Conservation (phyloP, 2,797 vertebrate genomes). For the Loris lydekkerianus region DNA sequence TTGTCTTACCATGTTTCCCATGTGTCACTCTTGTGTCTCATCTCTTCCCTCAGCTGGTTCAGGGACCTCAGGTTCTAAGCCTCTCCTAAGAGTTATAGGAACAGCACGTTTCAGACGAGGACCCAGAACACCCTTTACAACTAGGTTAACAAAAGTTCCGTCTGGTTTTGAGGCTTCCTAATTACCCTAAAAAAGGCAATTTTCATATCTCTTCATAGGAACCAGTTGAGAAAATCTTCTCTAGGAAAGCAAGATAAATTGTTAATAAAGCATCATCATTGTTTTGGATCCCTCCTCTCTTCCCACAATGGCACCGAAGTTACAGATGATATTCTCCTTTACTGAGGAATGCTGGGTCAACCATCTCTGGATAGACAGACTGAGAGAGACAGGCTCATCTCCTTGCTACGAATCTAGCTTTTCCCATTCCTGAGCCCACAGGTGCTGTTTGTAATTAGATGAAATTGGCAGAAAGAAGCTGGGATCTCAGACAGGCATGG, state of each 20-base stretch:
- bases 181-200: slow-evolving; percentile 19
- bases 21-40: neutral
- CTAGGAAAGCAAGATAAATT: slow-evolving; percentile 2
- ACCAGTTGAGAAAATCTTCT: neutral
- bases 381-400: neutral
- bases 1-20: neutral
- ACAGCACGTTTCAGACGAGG: neutral
- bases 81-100: neutral
- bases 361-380: neutral
- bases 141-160: slow-evolving; percentile 15
- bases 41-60: neutral
- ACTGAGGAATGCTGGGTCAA: neutral
- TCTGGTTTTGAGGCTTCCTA: neutral
- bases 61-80: neutral
- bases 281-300: neutral
- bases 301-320: neutral
- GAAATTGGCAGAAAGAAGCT: neutral
- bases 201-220: slow-evolving; percentile 29
- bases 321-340: neutral
- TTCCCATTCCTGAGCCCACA: neutral
- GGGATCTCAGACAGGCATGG: neutral
- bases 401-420: neutral
- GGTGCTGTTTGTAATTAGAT: neutral
- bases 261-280: neutral
- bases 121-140: neutral